These are phyloP conservation scores for Bucorvus abyssinicus DNA, from an alignment of 2,797 vertebrate species.

Conservation along the genomic window DNA sequence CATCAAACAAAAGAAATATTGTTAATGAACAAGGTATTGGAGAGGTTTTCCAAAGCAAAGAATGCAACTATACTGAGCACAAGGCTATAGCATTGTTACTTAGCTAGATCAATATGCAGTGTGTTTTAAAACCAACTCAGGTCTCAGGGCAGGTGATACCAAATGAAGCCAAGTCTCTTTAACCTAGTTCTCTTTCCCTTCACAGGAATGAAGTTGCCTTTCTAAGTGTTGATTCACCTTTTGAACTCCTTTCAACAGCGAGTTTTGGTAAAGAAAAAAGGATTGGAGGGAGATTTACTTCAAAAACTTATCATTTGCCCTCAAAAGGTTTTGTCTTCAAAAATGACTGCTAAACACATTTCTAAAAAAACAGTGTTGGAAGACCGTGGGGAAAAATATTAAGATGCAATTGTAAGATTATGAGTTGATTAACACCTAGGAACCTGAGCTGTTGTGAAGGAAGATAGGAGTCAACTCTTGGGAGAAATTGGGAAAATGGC, in stretches of 20 bases:
- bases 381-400: conserved; percentile 3
- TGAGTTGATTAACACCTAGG: background rate
- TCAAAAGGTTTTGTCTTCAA: background rate
- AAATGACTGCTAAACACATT: background rate
- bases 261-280: background rate
- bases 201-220: background rate
- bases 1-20: background rate
- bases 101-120: background rate
- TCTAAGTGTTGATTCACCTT: background rate
- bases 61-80: background rate
- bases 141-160: background rate
- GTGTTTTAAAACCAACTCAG: background rate
- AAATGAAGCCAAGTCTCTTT: background rate
- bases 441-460: background rate
- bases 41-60: background rate
- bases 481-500: conserved; percentile 31
- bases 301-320: background rate
- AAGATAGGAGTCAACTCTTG: conserved; percentile 16
- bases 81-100: background rate
- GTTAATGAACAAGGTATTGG: background rate
- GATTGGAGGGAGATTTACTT: background rate
- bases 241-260: background rate
- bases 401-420: background rate
- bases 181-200: background rate
- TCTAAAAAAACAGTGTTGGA: background rate